These are phyloP conservation scores for Antheraea pernyi DNA, from an alignment of 1,140 invertebrate species.

Conservation along the genomic window DNA sequence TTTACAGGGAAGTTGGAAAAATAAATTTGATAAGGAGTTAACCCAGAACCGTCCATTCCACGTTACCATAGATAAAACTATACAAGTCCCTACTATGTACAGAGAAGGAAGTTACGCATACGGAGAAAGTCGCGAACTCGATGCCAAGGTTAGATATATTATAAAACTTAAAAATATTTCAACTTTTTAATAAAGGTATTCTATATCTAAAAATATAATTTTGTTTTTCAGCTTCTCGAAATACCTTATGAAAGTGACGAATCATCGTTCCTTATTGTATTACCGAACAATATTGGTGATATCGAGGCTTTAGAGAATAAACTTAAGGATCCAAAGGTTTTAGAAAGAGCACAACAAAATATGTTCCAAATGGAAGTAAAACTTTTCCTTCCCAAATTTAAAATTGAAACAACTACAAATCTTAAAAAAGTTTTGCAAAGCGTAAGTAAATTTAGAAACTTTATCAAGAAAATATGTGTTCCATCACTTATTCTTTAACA, in stretches of 20 bases:
- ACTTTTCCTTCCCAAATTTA: constrained; percentile 57
- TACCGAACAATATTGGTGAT: constrained; percentile 57
- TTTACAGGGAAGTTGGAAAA: too few species aligned
- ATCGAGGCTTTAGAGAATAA: constrained; percentile 44
- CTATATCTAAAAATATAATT: too few species aligned
- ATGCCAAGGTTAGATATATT: too few species aligned
- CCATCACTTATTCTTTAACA: too few species aligned
- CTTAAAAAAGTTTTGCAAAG: constrained; percentile 50
- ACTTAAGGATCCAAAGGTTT: constrained; percentile 37
- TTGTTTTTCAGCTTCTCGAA: constrained; percentile 40
- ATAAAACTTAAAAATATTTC: background rate
- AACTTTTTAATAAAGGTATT: constrained; percentile 9
- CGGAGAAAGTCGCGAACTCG: constrained; percentile 37
- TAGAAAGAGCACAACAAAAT: constrained; percentile 34
- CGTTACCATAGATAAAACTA: constrained; percentile 42
- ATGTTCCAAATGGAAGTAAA: constrained; percentile 44
- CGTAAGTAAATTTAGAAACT: constrained; percentile 32
- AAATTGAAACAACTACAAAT: constrained; percentile 62
- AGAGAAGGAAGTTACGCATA: constrained; percentile 39
- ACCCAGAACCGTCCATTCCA: constrained; percentile 44
- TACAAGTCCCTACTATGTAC: constrained; percentile 31
- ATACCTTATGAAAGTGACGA: constrained; percentile 41
- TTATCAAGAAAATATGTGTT: too few species aligned
- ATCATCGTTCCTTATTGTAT: constrained; percentile 14
- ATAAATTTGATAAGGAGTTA: constrained; percentile 27